Evolutionary conservation across 2,888 invertebrate genomes (phyloP).

Genomic region (Drosophila pseudotakahashii): DNA sequence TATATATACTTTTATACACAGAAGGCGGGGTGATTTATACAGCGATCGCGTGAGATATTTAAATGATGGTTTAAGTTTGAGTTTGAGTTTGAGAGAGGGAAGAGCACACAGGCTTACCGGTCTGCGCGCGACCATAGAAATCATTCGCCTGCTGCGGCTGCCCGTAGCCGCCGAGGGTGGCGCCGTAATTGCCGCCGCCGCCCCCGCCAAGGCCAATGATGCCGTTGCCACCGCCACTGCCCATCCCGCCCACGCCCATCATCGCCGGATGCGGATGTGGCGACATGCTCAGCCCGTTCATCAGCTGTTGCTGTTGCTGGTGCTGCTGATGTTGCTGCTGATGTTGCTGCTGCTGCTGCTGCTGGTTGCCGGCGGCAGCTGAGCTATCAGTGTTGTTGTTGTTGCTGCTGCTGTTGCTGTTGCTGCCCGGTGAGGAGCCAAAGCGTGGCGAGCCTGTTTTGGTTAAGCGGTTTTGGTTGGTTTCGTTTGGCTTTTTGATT

Average conservation of each 20-base stretch:
- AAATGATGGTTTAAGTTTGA: conserved; percentile 24
- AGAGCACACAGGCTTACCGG: conserved; percentile 83
- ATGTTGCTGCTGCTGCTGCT: conserved; percentile 42
- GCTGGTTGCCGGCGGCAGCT: conserved; percentile 51
- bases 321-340: conserved; percentile 68
- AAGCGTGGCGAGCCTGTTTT: conserved; percentile 84
- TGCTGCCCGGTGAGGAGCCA: conserved; percentile 73
- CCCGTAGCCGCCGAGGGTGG: conserved; percentile 71
- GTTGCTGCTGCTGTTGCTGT: conserved; percentile 25
- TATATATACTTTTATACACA: conserved; percentile 23
- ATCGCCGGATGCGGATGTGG: conserved; percentile 67
- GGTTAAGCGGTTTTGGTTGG: conserved; percentile 74
- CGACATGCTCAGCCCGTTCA: conserved; percentile 70
- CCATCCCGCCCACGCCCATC: conserved; percentile 68
- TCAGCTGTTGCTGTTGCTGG: conserved; percentile 67
- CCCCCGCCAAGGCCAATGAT: conserved; percentile 78
- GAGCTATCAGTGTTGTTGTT: conserved; percentile 58
- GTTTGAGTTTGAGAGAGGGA: conserved; percentile 29
- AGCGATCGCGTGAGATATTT: conserved; percentile 36
- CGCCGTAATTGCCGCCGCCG: conserved; percentile 74
- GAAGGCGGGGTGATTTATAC: conserved; percentile 36
- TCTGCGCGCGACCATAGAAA: conserved; percentile 84
- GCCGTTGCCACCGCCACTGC: conserved; percentile 69
- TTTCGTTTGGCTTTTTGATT: conserved; percentile 55
- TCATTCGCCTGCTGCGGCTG: conserved; percentile 80